phyloP scores from a whole-genome alignment of 1,140 invertebrate genomes.

The Psix sp. region DNA sequence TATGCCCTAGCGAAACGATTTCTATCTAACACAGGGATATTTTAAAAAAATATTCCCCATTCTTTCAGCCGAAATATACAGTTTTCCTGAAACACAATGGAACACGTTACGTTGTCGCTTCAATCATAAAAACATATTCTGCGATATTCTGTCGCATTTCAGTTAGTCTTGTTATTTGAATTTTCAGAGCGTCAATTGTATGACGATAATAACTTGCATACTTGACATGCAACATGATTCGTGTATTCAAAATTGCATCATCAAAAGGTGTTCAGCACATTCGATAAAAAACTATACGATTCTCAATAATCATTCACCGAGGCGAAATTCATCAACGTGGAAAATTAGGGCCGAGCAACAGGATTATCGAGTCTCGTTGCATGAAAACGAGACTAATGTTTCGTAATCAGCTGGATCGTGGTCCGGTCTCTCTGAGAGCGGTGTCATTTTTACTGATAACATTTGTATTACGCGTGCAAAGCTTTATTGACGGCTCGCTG shows the following conservation, averaged over 20 bases:
- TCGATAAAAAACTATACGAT: too few species aligned
- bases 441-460: slow-evolving; percentile 36
- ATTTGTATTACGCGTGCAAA: slow-evolving; percentile 10
- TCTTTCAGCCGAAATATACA: too few species aligned
- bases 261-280: too few species aligned
- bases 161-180: slow-evolving; percentile 11
- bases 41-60: too few species aligned
- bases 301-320: too few species aligned
- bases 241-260: slow-evolving; percentile 1
- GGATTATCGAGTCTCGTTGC: too few species aligned
- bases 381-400: not conserved
- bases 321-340: not conserved
- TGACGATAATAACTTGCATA: not conserved
- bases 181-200: slow-evolving; percentile 10
- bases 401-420: not conserved
- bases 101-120: not conserved
- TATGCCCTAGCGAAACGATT: too few species aligned
- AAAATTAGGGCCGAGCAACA: too few species aligned
- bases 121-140: slow-evolving; percentile 1
- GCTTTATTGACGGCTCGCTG: slow-evolving; percentile 11
- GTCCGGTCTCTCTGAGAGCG: slow-evolving; percentile 9
- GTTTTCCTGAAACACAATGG: not conserved
- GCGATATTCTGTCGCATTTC: not conserved
- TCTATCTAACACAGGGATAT: too few species aligned
- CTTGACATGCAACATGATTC: slow-evolving; percentile 7